Conservation (phyloP, 2,888 invertebrate genomes). For the Phyllotreta cruciferae region DNA sequence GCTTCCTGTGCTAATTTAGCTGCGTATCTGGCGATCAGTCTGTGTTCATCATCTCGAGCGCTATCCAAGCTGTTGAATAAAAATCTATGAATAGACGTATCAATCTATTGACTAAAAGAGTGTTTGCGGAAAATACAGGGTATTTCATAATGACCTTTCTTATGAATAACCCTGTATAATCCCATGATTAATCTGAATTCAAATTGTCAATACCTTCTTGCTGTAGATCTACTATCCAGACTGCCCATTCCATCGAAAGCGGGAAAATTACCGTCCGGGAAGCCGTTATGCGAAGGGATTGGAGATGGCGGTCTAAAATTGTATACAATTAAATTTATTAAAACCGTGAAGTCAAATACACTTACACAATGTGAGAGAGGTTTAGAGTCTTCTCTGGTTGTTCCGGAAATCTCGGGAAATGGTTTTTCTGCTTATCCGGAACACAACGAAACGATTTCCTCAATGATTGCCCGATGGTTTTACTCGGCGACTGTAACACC, state of each 20-base stretch:
- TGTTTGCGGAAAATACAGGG: not conserved
- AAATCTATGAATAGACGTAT: not conserved
- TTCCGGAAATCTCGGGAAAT: slow-evolving; percentile 89
- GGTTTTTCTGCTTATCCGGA: slow-evolving; percentile 84
- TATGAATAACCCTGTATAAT: too few relatives aligned
- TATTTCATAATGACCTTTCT: too few relatives aligned
- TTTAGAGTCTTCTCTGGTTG: slow-evolving; percentile 94
- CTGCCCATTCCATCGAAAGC: slow-evolving; percentile 79
- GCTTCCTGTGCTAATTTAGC: slow-evolving; percentile 93
- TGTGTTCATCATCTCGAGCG: slow-evolving; percentile 86
- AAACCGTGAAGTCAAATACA: not conserved
- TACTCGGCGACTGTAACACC: slow-evolving; percentile 81
- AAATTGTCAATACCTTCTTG: slow-evolving; percentile 60
- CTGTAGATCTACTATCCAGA: slow-evolving; percentile 72
- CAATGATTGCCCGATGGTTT: slow-evolving; percentile 94
- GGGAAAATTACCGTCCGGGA: slow-evolving; percentile 74
- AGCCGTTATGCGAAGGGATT: slow-evolving; percentile 91
- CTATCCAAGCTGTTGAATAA: slow-evolving; percentile 57
- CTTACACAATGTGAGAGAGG: slow-evolving; percentile 92
- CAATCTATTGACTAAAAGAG: not conserved
- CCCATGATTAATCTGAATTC: not conserved
- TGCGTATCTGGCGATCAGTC: slow-evolving; percentile 95
- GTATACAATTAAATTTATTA: not conserved
- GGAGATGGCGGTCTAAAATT: slow-evolving; percentile 86
- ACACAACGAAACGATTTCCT: slow-evolving; percentile 98